These are phyloP conservation scores for Cynocephalus volans DNA, from an alignment of 2,113 vertebrate genomes.

Conservation along the genomic window DNA sequence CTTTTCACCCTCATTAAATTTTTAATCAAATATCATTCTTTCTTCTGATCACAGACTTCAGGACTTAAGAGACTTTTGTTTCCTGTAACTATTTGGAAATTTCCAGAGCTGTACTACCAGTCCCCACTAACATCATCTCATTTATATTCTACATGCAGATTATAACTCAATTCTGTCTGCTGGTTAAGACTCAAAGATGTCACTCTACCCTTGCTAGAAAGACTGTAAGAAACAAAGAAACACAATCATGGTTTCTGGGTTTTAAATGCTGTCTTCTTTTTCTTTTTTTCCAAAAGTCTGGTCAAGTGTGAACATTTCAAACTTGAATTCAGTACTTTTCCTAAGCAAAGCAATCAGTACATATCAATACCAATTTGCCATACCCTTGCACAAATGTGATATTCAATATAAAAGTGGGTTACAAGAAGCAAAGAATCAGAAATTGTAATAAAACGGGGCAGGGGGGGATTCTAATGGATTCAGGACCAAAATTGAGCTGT, in stretches of 20 bases:
- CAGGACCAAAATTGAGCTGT: constrained; percentile 74
- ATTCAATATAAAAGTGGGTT: constrained; percentile 66
- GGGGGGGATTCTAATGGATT: constrained; percentile 70
- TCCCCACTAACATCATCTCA: neutral
- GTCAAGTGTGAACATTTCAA: constrained; percentile 50
- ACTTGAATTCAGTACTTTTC: constrained; percentile 65
- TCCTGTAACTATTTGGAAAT: constrained; percentile 25
- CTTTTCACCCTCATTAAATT: constrained; percentile 4
- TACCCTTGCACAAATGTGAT: constrained; percentile 37
- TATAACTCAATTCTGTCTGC: neutral
- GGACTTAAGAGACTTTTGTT: neutral
- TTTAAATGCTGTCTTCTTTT: constrained; percentile 47
- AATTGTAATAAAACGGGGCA: constrained; percentile 74
- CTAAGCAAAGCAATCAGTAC: constrained; percentile 27
- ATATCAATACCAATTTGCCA: constrained; percentile 57
- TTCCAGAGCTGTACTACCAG: neutral
- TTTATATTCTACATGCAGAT: neutral
- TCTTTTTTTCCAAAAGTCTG: constrained; percentile 53
- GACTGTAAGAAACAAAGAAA: constrained; percentile 23
- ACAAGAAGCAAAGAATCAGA: constrained; percentile 70
- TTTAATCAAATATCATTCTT: constrained; percentile 39
- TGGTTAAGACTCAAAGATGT: neutral
- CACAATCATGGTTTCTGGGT: neutral
- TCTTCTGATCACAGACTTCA: neutral
- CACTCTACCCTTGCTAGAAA: neutral